These are phyloP conservation scores for Bos taurus DNA, from an alignment of 2,113 vertebrate genomes.

Conservation along the genomic window DNA sequence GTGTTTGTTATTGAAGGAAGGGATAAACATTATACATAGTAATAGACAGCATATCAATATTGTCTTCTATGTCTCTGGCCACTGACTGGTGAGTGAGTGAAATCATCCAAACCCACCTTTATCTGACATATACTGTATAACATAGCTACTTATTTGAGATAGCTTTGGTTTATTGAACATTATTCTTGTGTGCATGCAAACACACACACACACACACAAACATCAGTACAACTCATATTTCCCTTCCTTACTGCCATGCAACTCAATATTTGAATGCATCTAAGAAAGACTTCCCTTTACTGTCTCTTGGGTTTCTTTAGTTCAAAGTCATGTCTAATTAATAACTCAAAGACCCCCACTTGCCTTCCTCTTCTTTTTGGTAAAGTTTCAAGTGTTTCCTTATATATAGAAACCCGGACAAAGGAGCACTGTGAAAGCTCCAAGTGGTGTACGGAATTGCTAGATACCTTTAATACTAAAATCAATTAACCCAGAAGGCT, in stretches of 20 bases:
- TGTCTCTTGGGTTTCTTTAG: neutral
- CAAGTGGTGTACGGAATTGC: neutral
- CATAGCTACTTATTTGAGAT: neutral
- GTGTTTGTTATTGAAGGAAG: neutral
- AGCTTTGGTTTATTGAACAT: neutral
- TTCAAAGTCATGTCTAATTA: neutral
- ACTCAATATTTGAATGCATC: neutral
- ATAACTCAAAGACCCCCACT: neutral
- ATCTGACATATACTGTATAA: neutral
- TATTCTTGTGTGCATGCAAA: neutral
- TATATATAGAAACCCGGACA: neutral
- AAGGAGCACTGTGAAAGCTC: neutral
- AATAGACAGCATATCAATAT: neutral
- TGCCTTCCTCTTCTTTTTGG: neutral
- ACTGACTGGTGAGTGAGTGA: neutral
- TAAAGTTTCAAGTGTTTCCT: neutral
- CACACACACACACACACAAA: neutral
- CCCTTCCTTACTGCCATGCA: neutral
- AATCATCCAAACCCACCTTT: neutral
- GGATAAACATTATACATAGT: neutral
- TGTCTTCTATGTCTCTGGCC: neutral
- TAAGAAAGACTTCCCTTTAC: neutral
- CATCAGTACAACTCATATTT: neutral
- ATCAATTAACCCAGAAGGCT: neutral
- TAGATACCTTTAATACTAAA: neutral